A percentile compares a stretch with the other conserved stretches of the same genome.
phyloP scores from a whole-genome alignment of 2,797 vertebrate genomes.

The Botia almorhae region DNA sequence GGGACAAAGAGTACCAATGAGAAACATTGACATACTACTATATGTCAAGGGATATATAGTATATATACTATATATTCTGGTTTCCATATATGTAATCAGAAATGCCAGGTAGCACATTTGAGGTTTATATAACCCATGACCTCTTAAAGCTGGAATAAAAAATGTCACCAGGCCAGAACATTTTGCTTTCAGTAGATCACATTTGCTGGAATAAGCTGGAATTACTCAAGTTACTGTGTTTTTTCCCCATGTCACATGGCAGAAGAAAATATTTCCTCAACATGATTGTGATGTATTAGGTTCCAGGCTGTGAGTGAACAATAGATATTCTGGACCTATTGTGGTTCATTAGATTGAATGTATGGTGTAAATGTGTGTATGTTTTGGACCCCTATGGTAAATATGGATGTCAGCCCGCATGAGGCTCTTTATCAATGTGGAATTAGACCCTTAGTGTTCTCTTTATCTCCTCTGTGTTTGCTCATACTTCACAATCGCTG shows the following conservation, averaged over 20 bases:
- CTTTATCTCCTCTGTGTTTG: constrained; percentile 80
- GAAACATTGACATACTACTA: background rate
- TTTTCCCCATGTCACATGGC: background rate
- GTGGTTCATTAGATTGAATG: constrained; percentile 20
- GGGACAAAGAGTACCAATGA: background rate
- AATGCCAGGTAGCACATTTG: background rate
- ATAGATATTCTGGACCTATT: background rate
- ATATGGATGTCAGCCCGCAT: constrained; percentile 41
- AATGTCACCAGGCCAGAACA: constrained; percentile 32
- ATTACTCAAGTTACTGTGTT: background rate
- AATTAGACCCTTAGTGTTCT: constrained; percentile 80
- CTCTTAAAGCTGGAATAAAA: constrained; percentile 3
- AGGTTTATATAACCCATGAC: background rate
- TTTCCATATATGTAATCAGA: background rate
- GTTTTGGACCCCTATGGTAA: constrained; percentile 23
- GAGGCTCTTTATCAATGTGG: constrained; percentile 76
- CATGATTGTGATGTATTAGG: background rate
- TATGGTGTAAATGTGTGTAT: background rate
- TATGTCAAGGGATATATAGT: too few relatives aligned
- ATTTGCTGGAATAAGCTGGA: background rate
- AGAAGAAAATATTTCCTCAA: background rate
- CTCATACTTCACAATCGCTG: constrained; percentile 74
- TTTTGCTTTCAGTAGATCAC: background rate
- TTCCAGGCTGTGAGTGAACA: constrained; percentile 7
- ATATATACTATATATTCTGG: background rate